Base-by-base conservation (phyloP, 2,797 vertebrate genomes). In the Anniella stebbinsi region DNA sequence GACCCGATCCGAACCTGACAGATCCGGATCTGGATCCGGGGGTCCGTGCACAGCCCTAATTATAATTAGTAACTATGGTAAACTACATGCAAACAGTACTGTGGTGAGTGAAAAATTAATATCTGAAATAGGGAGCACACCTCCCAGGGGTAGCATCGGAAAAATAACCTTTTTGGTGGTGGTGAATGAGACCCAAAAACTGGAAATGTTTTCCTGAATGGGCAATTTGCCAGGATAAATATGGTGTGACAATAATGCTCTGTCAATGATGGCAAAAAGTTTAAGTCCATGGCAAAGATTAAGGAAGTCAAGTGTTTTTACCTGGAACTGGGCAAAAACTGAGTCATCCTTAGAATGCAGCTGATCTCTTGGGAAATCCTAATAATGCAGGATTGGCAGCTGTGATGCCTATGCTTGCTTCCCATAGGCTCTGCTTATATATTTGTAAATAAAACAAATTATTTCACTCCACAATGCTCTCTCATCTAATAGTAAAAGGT, bases 401-500 rank as follows among this genome's bases (percentile, higher is more conserved):
- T 85, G 12, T 78, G 51, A n/a, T 41, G 5, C 30, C n/a, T 51
- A 30, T 51, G 23, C 18, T 89, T 89, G 23, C 38, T 85, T 85
- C 36, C 33, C n/a, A 60, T 36, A 70, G 15, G 3, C 51, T 77
- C 69, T 77, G 33, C 48, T 38, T 77, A 30, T 30, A 23, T 5
- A 78, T 67, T 84, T 77, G 63, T 80, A 60, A 48, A 51, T 80
- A 54, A 67, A 80, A 87, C 15, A 81, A 73, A 67, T 80, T 60
- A 41, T 63, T 73, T 66, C 60, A 81, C 3, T 15, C 15, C 72
- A 4, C 45, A 63, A 12, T 82, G 33, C 2, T 23, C 28, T 41
- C 80, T n/a, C 11, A 75, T 73, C n/a, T 33, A 82, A 67, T 30
- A 80, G 33, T 25, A 45, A 45, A 45, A 45, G 45, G 21, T 15